Percentiles rank a stretch among this genome's conserved stretches.
These are phyloP conservation scores for Chironomus riparius DNA, from an alignment of 2,888 invertebrate species.

Conservation along the genomic window DNA sequence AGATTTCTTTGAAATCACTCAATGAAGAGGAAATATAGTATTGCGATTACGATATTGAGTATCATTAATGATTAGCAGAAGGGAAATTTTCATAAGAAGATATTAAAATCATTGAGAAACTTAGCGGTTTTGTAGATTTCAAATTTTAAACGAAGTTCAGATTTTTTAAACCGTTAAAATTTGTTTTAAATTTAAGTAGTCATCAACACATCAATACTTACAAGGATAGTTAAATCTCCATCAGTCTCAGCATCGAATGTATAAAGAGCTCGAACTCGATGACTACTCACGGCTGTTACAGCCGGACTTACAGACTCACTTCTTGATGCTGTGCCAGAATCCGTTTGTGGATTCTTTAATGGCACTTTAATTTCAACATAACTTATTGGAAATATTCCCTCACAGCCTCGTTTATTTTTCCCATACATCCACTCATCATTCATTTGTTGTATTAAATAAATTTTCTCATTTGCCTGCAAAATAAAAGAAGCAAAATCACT, in stretches of 20 bases:
- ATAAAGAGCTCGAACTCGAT: conserved; percentile 55
- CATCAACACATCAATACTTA: no score
- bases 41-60: no score
- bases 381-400: conserved; percentile 75
- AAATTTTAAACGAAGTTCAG: background rate
- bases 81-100: no score
- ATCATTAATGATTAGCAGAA: no score
- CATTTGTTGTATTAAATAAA: conserved; percentile 58
- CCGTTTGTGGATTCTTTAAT: conserved; percentile 40
- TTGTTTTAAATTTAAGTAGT: no score
- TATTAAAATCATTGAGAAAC: no score
- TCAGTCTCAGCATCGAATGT: conserved; percentile 56
- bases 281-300: background rate
- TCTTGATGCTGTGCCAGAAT: background rate
- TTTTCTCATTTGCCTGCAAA: conserved; percentile 60
- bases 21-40: no score
- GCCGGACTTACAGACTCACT: background rate
- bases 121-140: no score
- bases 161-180: background rate
- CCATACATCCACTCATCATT: conserved; percentile 78
- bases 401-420: conserved; percentile 51
- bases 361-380: conserved; percentile 71
- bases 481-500: conserved; percentile 27
- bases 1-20: no score
- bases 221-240: conserved; percentile 50